These are phyloP conservation scores for Morpho helenor DNA, from an alignment of 2,888 invertebrate species.

Conservation along the genomic window DNA sequence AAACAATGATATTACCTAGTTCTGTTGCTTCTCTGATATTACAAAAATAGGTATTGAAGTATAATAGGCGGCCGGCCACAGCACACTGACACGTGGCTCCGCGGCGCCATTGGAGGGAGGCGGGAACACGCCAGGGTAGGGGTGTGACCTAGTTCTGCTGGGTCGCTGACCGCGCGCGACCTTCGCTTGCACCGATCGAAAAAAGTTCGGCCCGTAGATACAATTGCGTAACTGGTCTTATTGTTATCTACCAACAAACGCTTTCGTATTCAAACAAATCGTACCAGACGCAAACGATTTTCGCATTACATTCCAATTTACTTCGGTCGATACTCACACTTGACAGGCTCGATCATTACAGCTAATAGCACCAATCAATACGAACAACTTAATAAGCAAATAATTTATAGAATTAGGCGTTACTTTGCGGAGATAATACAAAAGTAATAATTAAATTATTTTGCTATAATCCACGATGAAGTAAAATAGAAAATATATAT, in stretches of 20 bases:
- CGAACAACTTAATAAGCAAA: conserved; percentile 36
- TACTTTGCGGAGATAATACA: too few relatives aligned
- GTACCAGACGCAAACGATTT: not conserved
- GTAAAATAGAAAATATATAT: too few relatives aligned
- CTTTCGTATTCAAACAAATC: conserved; percentile 10
- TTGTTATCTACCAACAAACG: conserved; percentile 35
- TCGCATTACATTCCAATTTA: conserved; percentile 2
- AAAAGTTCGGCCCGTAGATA: conserved; percentile 53
- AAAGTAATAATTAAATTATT: too few relatives aligned
- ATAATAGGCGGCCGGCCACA: conserved; percentile 22
- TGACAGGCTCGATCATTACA: not conserved
- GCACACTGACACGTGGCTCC: conserved; percentile 47
- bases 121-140: conserved; percentile 37
- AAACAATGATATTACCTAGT: too few relatives aligned
- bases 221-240: conserved; percentile 53
- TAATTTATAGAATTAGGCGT: too few relatives aligned
- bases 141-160: conserved; percentile 63
- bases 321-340: not conserved
- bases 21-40: too few relatives aligned
- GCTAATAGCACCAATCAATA: conserved; percentile 20
- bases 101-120: conserved; percentile 37
- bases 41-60: not conserved
- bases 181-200: conserved; percentile 69
- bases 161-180: conserved; percentile 72
- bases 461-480: too few relatives aligned